Evolutionary conservation across 1,140 invertebrate genomes (phyloP), one percentile per base, ranked within the genome.

Genomic region (Holotrichia oblita): DNA sequence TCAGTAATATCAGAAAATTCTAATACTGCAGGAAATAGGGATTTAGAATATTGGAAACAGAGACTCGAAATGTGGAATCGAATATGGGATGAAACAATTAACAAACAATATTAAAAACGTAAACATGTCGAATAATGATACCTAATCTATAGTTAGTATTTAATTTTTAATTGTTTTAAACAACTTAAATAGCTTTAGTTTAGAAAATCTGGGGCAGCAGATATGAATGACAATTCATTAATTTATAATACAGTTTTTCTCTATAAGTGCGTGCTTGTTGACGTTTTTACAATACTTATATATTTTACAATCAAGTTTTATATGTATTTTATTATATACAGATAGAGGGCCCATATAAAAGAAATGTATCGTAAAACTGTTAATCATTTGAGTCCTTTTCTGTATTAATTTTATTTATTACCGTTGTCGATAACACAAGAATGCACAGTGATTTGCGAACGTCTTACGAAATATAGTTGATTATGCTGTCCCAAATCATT

Each of bases 11-110:
- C 73, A 7, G 73, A 72, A 9, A 72, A 74, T 22, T 74, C 73
- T 24, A 74, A 3, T n/a, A n/a, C 34, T 12, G n/a, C 34, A 17
- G 41, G 34, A 41, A 74, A 17, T n/a, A 74, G 41, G 17, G 34
- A 74, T 74, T 74, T 74, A 6, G 79, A 81, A 61, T 81, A 81
- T 81, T 81, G 77, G 77, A 78, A 78, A 42, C 64, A 76, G 24
- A 24, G 79, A 73, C 64, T 81, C 48, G 22, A 81, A 20, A 78
- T 76, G 77, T 81, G 80, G 80, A 79, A 77, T 74, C 64, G 73
- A 78, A 22, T 77, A 24, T 74, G 78, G 78, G 73, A 79, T 8
- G 40, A 76, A 76, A 59, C 24, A 76, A 76, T 59, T 24, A 76
- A 76, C 7, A 59, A 59, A 44, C 24, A 48, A 34, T 34, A 48